Evolutionary conservation across 2,797 vertebrate genomes (phyloP).

Genomic region (Natrix natrix): DNA sequence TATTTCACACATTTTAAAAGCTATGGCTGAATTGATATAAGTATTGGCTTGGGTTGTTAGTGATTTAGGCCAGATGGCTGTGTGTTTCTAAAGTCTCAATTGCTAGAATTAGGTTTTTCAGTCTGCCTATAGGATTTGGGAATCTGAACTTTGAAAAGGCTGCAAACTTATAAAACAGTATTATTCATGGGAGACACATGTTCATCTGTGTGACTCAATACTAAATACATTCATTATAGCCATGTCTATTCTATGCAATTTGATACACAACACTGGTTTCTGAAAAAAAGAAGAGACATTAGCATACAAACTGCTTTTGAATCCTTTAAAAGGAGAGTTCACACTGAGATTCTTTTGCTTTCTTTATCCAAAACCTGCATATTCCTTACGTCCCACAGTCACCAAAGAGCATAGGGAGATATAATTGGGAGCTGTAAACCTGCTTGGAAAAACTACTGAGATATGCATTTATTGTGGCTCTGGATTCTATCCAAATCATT

Average conservation of each 20-base stretch:
- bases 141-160: slow-evolving; percentile 75
- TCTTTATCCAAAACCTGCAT: slow-evolving; percentile 29
- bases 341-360: slow-evolving; percentile 64
- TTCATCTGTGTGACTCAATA: slow-evolving; percentile 84
- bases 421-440: no score
- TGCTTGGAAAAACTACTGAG: no score
- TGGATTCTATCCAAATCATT: no score
- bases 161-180: slow-evolving; percentile 79
- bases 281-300: slow-evolving; percentile 70
- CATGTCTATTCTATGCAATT: slow-evolving; percentile 86
- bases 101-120: slow-evolving; percentile 80
- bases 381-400: no score
- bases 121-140: slow-evolving; percentile 77
- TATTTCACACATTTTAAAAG: no score
- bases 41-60: slow-evolving; percentile 82
- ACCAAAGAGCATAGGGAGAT: no score
- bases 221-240: slow-evolving; percentile 91
- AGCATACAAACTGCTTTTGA: slow-evolving; percentile 80
- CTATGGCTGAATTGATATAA: slow-evolving; percentile 77
- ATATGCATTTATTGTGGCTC: no score
- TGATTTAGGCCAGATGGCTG: slow-evolving; percentile 85
- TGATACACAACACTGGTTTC: slow-evolving; percentile 82
- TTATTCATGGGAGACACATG: slow-evolving; percentile 85
- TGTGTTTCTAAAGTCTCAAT: slow-evolving; percentile 77
- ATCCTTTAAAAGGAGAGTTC: slow-evolving; percentile 69